Percentiles rank a stretch among this genome's conserved stretches.
Evolutionary conservation across 1,140 invertebrate species (phyloP).

Genomic region (Daktulosphaira vitifoliae): DNA sequence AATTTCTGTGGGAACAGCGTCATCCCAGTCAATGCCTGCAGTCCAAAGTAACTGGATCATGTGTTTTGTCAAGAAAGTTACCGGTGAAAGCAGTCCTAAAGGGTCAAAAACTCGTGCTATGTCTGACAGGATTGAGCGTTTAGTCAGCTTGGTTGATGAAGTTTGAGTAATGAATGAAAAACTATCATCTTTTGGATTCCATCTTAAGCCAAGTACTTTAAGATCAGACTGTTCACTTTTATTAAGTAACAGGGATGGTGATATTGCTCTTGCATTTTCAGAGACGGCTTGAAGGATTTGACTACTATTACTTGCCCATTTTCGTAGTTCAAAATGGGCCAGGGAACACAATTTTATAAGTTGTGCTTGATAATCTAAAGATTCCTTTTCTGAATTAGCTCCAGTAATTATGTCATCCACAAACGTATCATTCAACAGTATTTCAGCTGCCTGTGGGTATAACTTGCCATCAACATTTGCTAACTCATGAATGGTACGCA

Average conservation of each 20-base stretch:
- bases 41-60: conserved; percentile 43
- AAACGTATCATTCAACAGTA: conserved; percentile 36
- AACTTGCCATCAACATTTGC: conserved; percentile 39
- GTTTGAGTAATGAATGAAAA: neutral
- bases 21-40: conserved; percentile 41
- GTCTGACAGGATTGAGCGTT: conserved; percentile 39
- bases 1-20: conserved; percentile 38
- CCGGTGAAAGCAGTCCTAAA: conserved; percentile 42
- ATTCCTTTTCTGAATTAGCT: conserved; percentile 35
- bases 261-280: neutral
- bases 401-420: conserved; percentile 38
- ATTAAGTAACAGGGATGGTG: neutral
- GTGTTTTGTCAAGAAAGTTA: conserved; percentile 42
- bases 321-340: conserved; percentile 38
- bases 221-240: neutral
- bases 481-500: conserved; percentile 41
- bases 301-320: conserved; percentile 39
- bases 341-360: conserved; percentile 35
- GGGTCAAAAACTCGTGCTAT: conserved; percentile 44
- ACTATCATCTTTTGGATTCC: neutral
- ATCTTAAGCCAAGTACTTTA: conserved; percentile 32
- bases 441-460: conserved; percentile 34
- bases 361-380: conserved; percentile 34
- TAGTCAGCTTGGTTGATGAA: neutral
- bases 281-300: neutral